Percentiles rank a stretch among this genome's conserved stretches.
These are phyloP conservation scores for Diacarnus erythraeanus DNA, from an alignment of 37 sponge, comb jelly and placozoan genomes.

Conservation along the genomic window DNA sequence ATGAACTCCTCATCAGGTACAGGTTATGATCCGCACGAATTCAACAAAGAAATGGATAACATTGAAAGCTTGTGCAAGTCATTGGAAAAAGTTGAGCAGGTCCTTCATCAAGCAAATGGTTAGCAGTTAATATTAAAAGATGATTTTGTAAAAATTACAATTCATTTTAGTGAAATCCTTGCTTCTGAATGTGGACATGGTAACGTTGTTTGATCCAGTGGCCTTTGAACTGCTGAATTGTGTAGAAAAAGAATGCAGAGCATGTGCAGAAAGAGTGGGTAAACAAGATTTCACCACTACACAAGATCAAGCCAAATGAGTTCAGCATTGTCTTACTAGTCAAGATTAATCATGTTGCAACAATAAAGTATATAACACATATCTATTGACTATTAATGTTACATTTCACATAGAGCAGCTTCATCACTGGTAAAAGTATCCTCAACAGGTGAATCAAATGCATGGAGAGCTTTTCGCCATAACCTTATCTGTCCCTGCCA, in stretches of 20 bases:
- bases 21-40: slow-evolving; percentile 27
- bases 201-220: slow-evolving; percentile 58
- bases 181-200: slow-evolving; percentile 68
- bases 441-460: slow-evolving; percentile 60
- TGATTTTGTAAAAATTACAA: too few relatives aligned
- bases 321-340: too few relatives aligned
- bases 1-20: too few relatives aligned
- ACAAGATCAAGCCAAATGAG: too few relatives aligned
- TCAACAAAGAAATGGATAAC: slow-evolving; percentile 24
- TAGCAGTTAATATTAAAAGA: not conserved
- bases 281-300: not conserved
- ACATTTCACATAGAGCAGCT: slow-evolving; percentile 54
- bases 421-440: slow-evolving; percentile 40
- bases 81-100: slow-evolving; percentile 17
- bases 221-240: slow-evolving; percentile 10
- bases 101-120: slow-evolving; percentile 32
- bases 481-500: slow-evolving; percentile 84
- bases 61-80: slow-evolving; percentile 39
- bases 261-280: slow-evolving; percentile 37
- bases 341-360: too few relatives aligned
- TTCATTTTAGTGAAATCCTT: slow-evolving; percentile 31
- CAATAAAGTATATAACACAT: too few relatives aligned
- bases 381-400: too few relatives aligned
- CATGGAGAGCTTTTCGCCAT: slow-evolving; percentile 82
- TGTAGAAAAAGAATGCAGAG: slow-evolving; percentile 39